Conservation (phyloP, 2,113 vertebrate genomes). For the Salvelinus namaycush region DNA sequence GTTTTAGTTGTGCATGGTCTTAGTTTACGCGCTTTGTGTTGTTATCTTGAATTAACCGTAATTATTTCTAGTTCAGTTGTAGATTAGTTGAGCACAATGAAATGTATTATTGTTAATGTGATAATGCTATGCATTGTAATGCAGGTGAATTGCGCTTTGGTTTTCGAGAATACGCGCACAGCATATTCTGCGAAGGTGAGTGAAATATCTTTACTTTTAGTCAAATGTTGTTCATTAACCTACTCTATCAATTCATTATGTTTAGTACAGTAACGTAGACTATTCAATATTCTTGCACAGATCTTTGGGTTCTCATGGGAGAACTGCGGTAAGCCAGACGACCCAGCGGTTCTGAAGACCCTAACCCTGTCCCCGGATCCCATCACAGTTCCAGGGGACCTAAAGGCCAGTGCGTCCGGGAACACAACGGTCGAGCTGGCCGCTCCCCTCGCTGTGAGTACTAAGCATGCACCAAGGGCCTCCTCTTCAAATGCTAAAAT, state of each 20-base stretch:
- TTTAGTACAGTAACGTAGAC: not conserved
- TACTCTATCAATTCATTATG: not conserved
- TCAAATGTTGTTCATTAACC: not conserved
- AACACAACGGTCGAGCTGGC: constrained; percentile 55
- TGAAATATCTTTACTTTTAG: not conserved
- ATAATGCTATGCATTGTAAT: not conserved
- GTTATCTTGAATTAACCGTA: not conserved
- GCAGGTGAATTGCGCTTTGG: not conserved
- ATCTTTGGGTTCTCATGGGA: constrained; percentile 69
- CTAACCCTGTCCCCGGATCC: constrained; percentile 71
- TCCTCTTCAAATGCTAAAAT: too few relatives aligned
- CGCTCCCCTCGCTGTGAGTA: constrained; percentile 67
- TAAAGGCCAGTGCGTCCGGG: constrained; percentile 64
- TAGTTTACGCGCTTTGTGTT: not conserved
- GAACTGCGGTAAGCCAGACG: constrained; percentile 68
- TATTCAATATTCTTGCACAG: constrained; percentile 18
- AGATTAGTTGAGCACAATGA: not conserved
- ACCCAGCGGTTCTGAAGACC: constrained; percentile 63
- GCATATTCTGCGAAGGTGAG: not conserved
- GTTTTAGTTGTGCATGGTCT: not conserved
- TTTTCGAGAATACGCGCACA: not conserved
- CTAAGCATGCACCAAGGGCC: not conserved
- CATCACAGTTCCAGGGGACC: constrained; percentile 69
- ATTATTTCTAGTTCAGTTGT: not conserved
- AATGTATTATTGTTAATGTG: not conserved